Base-by-base conservation (phyloP, 1,140 invertebrate genomes). In the Prorops nasuta region DNA sequence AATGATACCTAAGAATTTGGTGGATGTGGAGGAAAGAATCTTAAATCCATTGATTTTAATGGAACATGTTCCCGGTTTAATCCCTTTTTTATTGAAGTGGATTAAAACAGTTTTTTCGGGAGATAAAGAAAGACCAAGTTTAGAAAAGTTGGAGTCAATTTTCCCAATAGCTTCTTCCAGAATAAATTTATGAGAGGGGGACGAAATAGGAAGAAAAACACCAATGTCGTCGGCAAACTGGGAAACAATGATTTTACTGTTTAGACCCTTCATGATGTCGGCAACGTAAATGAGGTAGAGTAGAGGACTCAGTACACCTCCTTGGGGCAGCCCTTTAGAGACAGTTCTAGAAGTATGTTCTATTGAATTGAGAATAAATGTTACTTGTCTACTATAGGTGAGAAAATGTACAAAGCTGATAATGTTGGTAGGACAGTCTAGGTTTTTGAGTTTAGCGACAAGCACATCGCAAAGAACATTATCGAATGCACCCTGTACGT, bases 11-110 rank as follows among this genome's bases (percentile, higher is more conserved):
- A 44, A 20, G 17, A 44, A 44, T 12, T 14, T 20, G 3, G 15
- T 32, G 14, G 12, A n/a, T 20, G n/a, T 12, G 8, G 10, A 24
- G 14, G 42, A 24, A 3, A 34, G 19, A n/a, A 44, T 20, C 4
- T 7, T 10, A 19, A 3, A 19, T 10, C 21, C 21, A 12, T 35
- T 20, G 1, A 31, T 20, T 22, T 12, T 10, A 2, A 39, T 18
- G 3, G 18, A 12, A 0, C n/a, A 32, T 2, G 3, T 14, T 19
- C 19, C 17, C 3, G 21, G 21, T 10, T 24, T 14, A 4, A 35
- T 44, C n/a, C 22, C 16, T 44, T 34, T 35, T 8, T 44, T 44
- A 35, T 44, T 24, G 21, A 44, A 34, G 4, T 24, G 10, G 6
- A 44, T 14, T 34, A 44, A 15, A 3, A 20, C 31, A 8, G 19